Conservation (phyloP, 2,888 invertebrate genomes). For the Pachydiplax longipennis region DNA sequence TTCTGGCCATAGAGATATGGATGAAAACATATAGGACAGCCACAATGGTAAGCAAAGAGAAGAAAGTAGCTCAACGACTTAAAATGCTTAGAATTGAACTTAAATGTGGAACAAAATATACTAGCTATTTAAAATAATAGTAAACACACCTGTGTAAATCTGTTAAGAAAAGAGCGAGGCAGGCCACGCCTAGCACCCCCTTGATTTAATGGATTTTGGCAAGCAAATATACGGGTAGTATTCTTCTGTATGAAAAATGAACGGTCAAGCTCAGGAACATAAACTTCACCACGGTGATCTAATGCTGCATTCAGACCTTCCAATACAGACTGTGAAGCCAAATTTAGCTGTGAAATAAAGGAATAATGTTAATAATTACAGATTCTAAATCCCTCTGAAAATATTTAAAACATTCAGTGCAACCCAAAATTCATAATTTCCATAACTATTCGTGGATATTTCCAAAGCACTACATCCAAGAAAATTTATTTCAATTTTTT, state of each 20-base stretch:
- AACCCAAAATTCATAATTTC: too few species aligned
- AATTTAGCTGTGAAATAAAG: conserved; percentile 71
- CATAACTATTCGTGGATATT: too few species aligned
- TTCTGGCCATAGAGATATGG: too few species aligned
- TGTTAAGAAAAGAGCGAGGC: conserved; percentile 95
- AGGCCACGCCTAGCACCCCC: conserved; percentile 96
- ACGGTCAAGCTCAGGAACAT: conserved; percentile 90
- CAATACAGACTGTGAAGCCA: conserved; percentile 97
- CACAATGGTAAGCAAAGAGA: too few species aligned
- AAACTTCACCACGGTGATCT: conserved; percentile 96
- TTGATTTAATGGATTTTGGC: conserved; percentile 96
- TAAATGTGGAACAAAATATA: too few species aligned
- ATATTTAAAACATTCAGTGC: not conserved
- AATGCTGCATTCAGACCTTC: conserved; percentile 98
- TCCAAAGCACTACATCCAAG: too few species aligned
- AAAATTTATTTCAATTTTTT: too few species aligned
- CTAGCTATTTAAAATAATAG: not conserved
- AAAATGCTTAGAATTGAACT: too few species aligned
- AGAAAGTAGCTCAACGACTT: too few species aligned
- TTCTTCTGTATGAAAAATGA: conserved; percentile 77
- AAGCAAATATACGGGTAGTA: conserved; percentile 90
- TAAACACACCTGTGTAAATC: conserved; percentile 85
- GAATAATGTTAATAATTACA: not conserved
- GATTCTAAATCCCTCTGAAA: not conserved
- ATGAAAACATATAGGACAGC: too few species aligned